These are phyloP conservation scores for Aricia agestis DNA, from an alignment of 1,140 invertebrate genomes.

Conservation along the genomic window DNA sequence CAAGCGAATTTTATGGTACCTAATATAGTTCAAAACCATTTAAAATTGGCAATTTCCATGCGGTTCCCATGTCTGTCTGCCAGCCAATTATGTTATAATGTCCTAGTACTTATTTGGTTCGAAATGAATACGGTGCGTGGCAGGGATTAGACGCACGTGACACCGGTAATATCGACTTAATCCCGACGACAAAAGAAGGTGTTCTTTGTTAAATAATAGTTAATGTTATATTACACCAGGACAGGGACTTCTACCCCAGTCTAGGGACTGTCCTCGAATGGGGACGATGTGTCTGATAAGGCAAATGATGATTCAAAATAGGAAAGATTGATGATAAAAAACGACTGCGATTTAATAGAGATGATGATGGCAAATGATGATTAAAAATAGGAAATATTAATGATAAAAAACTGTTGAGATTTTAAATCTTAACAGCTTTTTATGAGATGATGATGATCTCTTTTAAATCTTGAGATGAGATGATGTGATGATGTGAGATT, in stretches of 20 bases:
- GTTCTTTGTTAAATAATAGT: constrained; percentile 22
- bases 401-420: too few species aligned
- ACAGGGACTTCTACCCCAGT: background rate
- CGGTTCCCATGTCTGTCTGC: background rate
- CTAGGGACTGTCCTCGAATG: background rate
- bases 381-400: too few species aligned
- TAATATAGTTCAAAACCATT: background rate
- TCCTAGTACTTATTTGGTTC: constrained; percentile 64
- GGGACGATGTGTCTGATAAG: background rate
- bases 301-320: background rate
- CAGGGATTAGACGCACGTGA: constrained; percentile 52
- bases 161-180: constrained; percentile 35
- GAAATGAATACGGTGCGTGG: constrained; percentile 66
- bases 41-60: background rate
- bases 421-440: too few species aligned
- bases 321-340: background rate
- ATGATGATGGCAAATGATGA: background rate
- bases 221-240: constrained; percentile 33
- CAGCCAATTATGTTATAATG: constrained; percentile 54
- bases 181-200: constrained; percentile 16
- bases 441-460: too few species aligned
- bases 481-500: too few species aligned
- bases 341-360: background rate
- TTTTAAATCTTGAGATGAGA: too few species aligned
- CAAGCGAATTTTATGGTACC: too few species aligned